These are phyloP conservation scores for Pangasius krempfi DNA, from an alignment of 2,797 vertebrate species.

Conservation along the genomic window DNA sequence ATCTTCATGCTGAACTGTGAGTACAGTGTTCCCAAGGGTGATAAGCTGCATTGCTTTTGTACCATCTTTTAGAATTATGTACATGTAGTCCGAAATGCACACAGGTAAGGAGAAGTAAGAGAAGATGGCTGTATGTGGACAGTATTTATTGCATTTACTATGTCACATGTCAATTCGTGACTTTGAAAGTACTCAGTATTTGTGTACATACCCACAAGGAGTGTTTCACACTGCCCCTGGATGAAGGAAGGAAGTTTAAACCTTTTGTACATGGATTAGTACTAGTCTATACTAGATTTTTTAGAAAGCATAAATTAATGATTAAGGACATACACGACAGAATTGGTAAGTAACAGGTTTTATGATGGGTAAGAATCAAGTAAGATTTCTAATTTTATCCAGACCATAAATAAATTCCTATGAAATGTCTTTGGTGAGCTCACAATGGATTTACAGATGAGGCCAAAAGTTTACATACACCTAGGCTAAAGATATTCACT, in stretches of 20 bases:
- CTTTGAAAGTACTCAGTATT: neutral
- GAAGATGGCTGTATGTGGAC: neutral
- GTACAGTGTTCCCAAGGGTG: neutral
- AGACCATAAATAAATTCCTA: neutral
- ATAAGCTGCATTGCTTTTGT: neutral
- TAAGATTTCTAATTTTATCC: neutral
- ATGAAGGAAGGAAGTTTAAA: too few species aligned
- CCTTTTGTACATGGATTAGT: too few species aligned
- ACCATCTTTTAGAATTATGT: neutral
- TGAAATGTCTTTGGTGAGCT: neutral
- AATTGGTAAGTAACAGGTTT: neutral
- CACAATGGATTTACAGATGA: neutral
- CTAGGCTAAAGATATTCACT: neutral
- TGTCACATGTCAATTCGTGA: neutral
- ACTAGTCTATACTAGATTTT: too few species aligned
- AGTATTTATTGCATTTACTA: neutral
- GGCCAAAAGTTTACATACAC: neutral
- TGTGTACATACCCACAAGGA: neutral
- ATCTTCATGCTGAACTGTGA: neutral
- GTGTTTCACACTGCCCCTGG: neutral
- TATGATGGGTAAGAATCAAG: neutral
- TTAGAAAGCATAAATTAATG: too few species aligned
- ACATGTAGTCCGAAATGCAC: neutral
- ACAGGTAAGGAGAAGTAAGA: neutral
- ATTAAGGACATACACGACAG: too few species aligned